Base-by-base conservation (phyloP, 2,113 vertebrate genomes). In the Choloepus hoffmanni region DNA sequence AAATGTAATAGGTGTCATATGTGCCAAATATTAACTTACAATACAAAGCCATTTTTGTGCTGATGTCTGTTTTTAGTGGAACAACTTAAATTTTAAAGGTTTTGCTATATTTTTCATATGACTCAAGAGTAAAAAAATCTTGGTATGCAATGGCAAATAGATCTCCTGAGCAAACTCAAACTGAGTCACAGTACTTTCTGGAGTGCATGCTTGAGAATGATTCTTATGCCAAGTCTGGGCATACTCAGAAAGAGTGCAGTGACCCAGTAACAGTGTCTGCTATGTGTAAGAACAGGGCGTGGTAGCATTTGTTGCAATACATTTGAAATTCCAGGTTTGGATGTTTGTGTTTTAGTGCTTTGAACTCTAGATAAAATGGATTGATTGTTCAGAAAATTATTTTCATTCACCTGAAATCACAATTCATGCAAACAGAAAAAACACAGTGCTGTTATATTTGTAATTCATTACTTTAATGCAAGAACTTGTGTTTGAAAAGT, bases 391-490 rank as follows among this genome's bases (percentile, higher is more conserved):
- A 85, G 48, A 90, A 89, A 85, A 63, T 26, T 28, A 91, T 21
- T 36, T 84, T 62, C 40, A 67, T 82, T 94, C 55, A 95, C 43
- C 26, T 90, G 15, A 19, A 89, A 55, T 85, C 30, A 95, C 10
- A 92, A 58, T 73, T 77, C 82, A 94, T 73, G 19, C 13, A 88
- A 70, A 63, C 14, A 76, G 70, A 83, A 91, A 43, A 92, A 92
- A 95, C 6, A 91, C 1, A 81, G 40, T 85, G 28, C 43, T 43
- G 19, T 86, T 85, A 85, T 18, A 85, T 11, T n/a, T 92, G 13
- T n/a, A 84, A 95, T 65, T 92, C 68, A 87, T 45, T 67, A 77
- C 86, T 82, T 83, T 77, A 97, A 81, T 85, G 45, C 94, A 92
- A 92, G 43, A 82, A 68, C 7, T 50, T 77, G 23, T 90, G 48